Conservation (phyloP, 2,888 invertebrate genomes). For the Ametastegia equiseti region DNA sequence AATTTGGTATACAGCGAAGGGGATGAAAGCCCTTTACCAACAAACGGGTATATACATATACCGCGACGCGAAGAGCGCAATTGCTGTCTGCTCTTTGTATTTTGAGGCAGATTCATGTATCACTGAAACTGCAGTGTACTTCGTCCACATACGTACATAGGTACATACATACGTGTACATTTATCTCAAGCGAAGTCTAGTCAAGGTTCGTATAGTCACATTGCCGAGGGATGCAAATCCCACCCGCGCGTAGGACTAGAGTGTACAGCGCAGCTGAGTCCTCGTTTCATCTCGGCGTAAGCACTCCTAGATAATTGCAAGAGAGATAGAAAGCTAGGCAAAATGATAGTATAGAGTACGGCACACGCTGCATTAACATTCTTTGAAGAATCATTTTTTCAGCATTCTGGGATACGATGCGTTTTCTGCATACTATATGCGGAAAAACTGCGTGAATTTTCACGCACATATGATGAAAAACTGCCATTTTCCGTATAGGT, state of each 20-base stretch:
- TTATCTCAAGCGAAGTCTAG: neutral
- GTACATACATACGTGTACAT: neutral
- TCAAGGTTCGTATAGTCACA: neutral
- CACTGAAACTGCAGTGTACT: neutral
- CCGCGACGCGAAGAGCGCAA: neutral
- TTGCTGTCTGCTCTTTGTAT: conserved; percentile 23
- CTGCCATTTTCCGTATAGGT: too few species aligned
- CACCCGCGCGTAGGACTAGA: too few species aligned
- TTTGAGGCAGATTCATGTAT: neutral
- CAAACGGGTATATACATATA: too few species aligned
- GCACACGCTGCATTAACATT: neutral
- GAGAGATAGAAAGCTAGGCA: conserved; percentile 53
- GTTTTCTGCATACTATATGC: neutral
- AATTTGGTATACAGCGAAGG: too few species aligned
- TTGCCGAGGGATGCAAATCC: conserved; percentile 8
- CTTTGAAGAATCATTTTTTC: neutral
- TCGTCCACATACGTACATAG: neutral
- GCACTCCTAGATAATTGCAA: conserved; percentile 60
- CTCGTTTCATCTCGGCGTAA: conserved; percentile 56
- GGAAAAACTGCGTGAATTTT: too few species aligned
- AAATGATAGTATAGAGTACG: neutral
- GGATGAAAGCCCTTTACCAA: neutral
- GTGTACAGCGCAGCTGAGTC: neutral
- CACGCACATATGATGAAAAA: too few species aligned
- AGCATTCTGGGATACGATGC: neutral